Evolutionary conservation across 2,113 vertebrate species (phyloP), one percentile per base, ranked within the genome.

Genomic region (Myxocyprinus asiaticus): DNA sequence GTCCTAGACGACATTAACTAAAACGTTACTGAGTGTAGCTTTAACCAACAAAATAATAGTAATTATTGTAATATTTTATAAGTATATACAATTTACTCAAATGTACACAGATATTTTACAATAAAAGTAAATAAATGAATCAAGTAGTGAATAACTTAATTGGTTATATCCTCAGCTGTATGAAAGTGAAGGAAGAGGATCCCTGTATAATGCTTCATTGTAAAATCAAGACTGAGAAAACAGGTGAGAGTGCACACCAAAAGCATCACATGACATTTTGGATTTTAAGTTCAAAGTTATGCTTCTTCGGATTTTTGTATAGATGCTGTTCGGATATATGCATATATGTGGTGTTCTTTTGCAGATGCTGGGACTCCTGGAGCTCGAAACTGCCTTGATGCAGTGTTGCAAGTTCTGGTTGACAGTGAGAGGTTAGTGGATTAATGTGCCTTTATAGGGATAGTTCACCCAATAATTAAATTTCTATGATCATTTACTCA

Each of bases 171-270:
- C 1, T 22, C 44, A 42, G 58, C 15, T 48, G 4, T 33, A 42
- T 42, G 17, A 74, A 11, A 63, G 58, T 33, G 9, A 58, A 62
- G 71, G 17, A 53, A 4, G 43, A 42, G 7, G 33, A 11, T 45
- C 2, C 68, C 58, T 48, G 0, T 14, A 86, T 48, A 80, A 92
- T 95, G 94, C 89, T 94, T 4, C 92, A 92, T 70, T 86, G 89
- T 15, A 95, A 94, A 86, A 91, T 95, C 71, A 95, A 95, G 87
- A 91, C 90, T 14, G 94, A 95, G 85, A 93, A 92, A 83, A 87
- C 91, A 86, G 94, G 94, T 95, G 81, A 85, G 84, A 43, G 4
- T 9, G 2, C 8, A 33, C 51, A 44, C 14, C 9, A 9, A 22
- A 4, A n/a, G 22, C 17, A 14, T 59, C 7, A 14, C 33, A 11